phyloP scores from a whole-genome alignment of 2,888 invertebrate species.

The Hemistola chrysoprasaria region DNA sequence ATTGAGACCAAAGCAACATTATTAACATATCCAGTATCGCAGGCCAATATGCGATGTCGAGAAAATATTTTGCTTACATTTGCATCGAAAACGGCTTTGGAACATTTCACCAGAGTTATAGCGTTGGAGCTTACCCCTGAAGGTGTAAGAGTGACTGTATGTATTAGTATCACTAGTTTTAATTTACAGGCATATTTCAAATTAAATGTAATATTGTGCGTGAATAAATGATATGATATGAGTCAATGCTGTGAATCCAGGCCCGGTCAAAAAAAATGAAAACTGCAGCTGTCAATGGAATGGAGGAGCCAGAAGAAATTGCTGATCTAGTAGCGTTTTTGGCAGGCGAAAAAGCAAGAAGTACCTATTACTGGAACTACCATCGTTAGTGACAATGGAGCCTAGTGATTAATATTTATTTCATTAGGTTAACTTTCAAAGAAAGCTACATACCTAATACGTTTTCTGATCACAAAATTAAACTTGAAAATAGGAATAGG shows the following conservation, averaged over 20 bases:
- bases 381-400: constrained; percentile 29
- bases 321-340: constrained; percentile 29
- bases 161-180: too few species aligned
- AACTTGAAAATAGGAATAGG: too few species aligned
- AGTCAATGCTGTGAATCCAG: constrained; percentile 87
- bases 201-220: too few species aligned
- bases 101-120: constrained; percentile 87
- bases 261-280: constrained; percentile 75
- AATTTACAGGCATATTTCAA: too few species aligned
- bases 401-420: constrained; percentile 3
- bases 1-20: constrained; percentile 27
- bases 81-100: constrained; percentile 87
- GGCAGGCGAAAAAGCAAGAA: constrained; percentile 27
- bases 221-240: too few species aligned
- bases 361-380: constrained; percentile 88
- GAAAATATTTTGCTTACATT: constrained; percentile 65
- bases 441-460: too few species aligned
- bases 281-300: constrained; percentile 12
- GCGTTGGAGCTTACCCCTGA: constrained; percentile 83
- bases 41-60: constrained; percentile 15
- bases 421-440: too few species aligned
- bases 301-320: constrained; percentile 26
- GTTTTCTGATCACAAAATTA: too few species aligned
- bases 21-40: constrained; percentile 29
- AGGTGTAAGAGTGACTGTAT: too few species aligned